phyloP scores from a whole-genome alignment of 2,113 vertebrate species.

The Baryphthengus martii region DNA sequence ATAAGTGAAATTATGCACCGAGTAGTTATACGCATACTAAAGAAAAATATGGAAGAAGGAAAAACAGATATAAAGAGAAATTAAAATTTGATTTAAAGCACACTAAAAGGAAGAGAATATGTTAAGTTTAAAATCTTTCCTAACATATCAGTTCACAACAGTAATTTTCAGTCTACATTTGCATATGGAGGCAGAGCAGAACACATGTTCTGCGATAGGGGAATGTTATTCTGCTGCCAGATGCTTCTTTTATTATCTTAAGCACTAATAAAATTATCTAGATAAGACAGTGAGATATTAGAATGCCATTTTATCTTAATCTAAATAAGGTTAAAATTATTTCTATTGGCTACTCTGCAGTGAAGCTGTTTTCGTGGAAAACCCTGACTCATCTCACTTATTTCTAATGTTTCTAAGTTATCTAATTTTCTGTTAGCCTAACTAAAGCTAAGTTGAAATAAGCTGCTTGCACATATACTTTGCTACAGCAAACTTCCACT shows the following conservation, averaged over 20 bases:
- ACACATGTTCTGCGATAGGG: background rate
- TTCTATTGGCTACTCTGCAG: constrained; percentile 14
- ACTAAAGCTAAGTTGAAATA: background rate
- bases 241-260: background rate
- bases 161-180: background rate
- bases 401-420: background rate
- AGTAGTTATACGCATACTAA: background rate
- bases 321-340: constrained; percentile 52
- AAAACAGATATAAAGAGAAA: background rate
- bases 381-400: background rate
- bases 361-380: constrained; percentile 11
- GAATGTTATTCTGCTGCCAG: constrained; percentile 7
- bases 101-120: background rate
- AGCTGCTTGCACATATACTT: background rate
- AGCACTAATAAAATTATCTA: constrained; percentile 27
- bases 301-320: constrained; percentile 16
- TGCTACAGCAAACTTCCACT: background rate
- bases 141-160: background rate
- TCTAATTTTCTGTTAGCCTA: background rate
- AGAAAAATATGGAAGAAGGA: background rate
- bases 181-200: background rate
- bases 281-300: constrained; percentile 2
- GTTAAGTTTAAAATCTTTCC: background rate
- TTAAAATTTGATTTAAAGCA: background rate
- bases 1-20: background rate